Base-by-base conservation (phyloP, 2,888 invertebrate genomes). In the Heliconius ismenius region DNA sequence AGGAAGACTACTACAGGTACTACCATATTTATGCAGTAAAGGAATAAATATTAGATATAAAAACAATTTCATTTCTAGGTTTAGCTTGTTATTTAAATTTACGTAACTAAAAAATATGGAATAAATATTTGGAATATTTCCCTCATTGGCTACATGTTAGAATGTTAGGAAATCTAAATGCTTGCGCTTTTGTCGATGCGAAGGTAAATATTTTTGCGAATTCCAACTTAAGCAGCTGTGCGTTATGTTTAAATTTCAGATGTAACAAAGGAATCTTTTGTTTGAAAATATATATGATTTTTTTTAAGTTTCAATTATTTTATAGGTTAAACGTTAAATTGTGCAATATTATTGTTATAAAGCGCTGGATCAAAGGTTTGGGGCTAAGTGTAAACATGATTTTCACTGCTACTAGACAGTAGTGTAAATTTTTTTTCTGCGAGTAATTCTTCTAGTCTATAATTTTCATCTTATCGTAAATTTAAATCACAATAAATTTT, bases 1-100 rank as follows among this genome's bases (percentile, higher is more conserved):
- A 98, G 89, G 98, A 98, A 86, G 98, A 98, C 91, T 98, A 98
- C 89, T 98, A 97, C 93, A 96, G 98, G 98, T 98, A 90, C 93
- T 93, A 84, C 54, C 18, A 58, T 36, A 11, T 69, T n/a, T 60
- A 18, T 39, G 24, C 7, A 54, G 18, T 39, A 43, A 21, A 64
- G 10, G 18, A 18, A 49, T 49, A 18, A 49, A 18, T 18, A 49
- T 49, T 2, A 49, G 1, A 28, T 28, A 28, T 28, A 49, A 21
- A 49, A 49, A 9, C 6, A 21, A 49, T 49, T 49, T 21, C 6
- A 49, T 49, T 18, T 49, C 7, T 21, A 49, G 49, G 49, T 49
- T 49, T 9, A 49, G 7, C 49, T 49, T 18, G 43, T 43, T 6
- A 43, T 63, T 63, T 63, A 10, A 64, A 10, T 65, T n/a, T 49